A percentile compares a stretch with the other conserved stretches of the same genome.
phyloP scores from a whole-genome alignment of 2,113 vertebrate genomes.

The Lota lota region DNA sequence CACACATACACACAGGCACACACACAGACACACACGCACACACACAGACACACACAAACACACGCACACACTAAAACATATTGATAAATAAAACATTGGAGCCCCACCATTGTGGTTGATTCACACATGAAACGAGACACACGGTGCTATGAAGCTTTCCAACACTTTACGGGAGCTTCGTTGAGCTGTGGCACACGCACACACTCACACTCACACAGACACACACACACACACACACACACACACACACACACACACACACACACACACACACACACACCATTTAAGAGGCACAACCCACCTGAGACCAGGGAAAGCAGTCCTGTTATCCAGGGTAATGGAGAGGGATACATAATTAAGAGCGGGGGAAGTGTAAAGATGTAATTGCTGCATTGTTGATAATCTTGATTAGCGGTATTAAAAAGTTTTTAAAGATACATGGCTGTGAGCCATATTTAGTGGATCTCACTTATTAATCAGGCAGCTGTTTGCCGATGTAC shows the following conservation, averaged over 20 bases:
- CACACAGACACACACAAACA: too few relatives aligned
- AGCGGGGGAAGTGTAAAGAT: constrained; percentile 72
- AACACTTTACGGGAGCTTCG: constrained; percentile 54
- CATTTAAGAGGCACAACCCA: constrained; percentile 74
- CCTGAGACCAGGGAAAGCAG: constrained; percentile 63
- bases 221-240: constrained; percentile 62
- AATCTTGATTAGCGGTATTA: constrained; percentile 75
- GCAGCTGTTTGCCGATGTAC: constrained; percentile 72
- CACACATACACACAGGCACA: too few relatives aligned
- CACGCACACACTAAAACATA: constrained; percentile 56
- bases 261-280: constrained; percentile 57
- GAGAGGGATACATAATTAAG: constrained; percentile 74
- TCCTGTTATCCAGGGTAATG: constrained; percentile 55
- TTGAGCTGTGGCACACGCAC: constrained; percentile 46
- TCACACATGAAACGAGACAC: constrained; percentile 28
- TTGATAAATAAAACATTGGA: constrained; percentile 80
- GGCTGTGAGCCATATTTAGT: constrained; percentile 77
- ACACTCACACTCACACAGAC: constrained; percentile 60
- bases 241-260: constrained; percentile 64
- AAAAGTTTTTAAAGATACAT: constrained; percentile 75
- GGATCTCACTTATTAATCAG: constrained; percentile 75
- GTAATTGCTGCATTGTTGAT: constrained; percentile 75
- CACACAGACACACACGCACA: too few relatives aligned
- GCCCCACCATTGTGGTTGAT: constrained; percentile 59
- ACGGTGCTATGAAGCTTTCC: constrained; percentile 42